A percentile compares a stretch with the other conserved stretches of the same genome.
Evolutionary conservation across 2,113 vertebrate genomes (phyloP).

Genomic region (Varanus komodoensis): DNA sequence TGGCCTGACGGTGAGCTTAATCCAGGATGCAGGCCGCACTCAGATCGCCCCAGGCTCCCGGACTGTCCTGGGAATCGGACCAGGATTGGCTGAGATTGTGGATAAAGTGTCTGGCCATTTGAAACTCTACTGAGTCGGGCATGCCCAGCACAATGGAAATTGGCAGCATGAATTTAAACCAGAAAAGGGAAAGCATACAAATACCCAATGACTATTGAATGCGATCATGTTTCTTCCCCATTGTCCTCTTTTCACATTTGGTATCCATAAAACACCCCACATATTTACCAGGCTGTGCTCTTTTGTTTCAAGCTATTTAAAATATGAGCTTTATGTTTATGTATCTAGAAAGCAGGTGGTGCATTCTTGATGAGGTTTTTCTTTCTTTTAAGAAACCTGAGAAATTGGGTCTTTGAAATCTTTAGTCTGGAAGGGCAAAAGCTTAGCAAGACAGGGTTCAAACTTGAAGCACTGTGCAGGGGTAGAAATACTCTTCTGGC

Average conservation of each 20-base stretch:
- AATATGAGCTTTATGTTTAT: background rate
- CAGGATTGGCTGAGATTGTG: constrained; percentile 87
- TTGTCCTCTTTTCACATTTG: background rate
- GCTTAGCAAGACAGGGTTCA: background rate
- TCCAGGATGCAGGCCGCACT: constrained; percentile 95
- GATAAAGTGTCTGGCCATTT: constrained; percentile 93
- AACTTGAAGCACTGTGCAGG: background rate
- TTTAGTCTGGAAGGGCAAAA: background rate
- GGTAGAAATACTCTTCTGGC: background rate
- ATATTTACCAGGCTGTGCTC: background rate
- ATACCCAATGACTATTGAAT: background rate
- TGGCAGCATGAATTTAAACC: background rate
- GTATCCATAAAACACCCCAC: background rate
- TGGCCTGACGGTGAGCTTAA: constrained; percentile 90
- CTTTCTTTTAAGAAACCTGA: background rate
- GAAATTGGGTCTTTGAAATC: background rate
- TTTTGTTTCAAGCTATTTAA: background rate
- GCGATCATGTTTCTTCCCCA: background rate
- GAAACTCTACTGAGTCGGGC: constrained; percentile 86
- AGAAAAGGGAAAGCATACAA: background rate
- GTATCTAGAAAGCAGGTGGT: background rate
- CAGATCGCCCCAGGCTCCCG: constrained; percentile 93
- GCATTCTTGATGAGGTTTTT: background rate
- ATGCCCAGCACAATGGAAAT: no score
- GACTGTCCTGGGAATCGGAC: constrained; percentile 93